Conservation (phyloP, 2,888 invertebrate genomes). For the Leptopilina drosophilae region DNA sequence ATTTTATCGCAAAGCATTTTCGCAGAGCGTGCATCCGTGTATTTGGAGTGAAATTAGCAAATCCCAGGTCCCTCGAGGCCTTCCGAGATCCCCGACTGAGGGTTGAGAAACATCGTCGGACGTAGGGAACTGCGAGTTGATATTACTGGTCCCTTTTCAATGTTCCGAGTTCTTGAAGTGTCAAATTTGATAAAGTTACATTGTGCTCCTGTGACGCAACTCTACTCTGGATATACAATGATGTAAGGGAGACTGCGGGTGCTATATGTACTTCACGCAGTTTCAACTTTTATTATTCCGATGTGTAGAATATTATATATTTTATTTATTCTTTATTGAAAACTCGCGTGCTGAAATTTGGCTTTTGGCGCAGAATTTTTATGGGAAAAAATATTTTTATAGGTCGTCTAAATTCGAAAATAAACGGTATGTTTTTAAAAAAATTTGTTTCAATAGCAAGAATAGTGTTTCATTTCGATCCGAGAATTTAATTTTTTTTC, state of each 20-base stretch:
- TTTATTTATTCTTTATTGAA: no score
- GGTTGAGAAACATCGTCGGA: conserved; percentile 38
- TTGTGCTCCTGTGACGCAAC: conserved; percentile 53
- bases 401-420: no score
- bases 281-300: no score
- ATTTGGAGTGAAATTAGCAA: conserved; percentile 72
- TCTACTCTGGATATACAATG: conserved; percentile 32
- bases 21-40: conserved; percentile 54
- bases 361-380: no score
- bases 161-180: conserved; percentile 76
- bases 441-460: no score
- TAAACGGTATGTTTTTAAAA: no score
- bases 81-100: conserved; percentile 30
- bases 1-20: conserved; percentile 47
- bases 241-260: not conserved
- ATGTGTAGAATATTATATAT: no score
- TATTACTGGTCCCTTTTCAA: conserved; percentile 69
- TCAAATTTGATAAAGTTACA: conserved; percentile 74
- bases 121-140: conserved; percentile 56
- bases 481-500: no score
- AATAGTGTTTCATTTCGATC: no score
- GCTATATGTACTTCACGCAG: no score
- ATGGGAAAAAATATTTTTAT: no score
- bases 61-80: conserved; percentile 71
- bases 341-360: no score